These are phyloP conservation scores for Pantherophis vulpinus DNA, from an alignment of 2,797 vertebrate species.

Conservation along the genomic window DNA sequence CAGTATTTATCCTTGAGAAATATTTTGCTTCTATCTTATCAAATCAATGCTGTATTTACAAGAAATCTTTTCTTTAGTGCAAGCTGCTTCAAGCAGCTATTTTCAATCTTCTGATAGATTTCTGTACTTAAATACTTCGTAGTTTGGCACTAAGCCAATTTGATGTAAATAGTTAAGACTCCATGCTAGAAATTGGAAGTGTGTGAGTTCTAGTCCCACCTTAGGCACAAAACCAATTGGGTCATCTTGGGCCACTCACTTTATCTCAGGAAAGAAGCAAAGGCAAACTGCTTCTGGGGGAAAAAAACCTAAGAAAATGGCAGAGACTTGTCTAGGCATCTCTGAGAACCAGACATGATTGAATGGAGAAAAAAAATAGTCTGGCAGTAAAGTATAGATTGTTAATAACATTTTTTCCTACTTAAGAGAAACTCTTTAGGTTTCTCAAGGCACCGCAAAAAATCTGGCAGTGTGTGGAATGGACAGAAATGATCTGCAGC, in stretches of 20 bases:
- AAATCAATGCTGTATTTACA: conserved; percentile 23
- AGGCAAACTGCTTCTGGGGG: too few relatives aligned
- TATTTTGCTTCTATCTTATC: conserved; percentile 44
- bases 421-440: not conserved
- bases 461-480: not conserved
- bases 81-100: not conserved
- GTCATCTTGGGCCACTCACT: too few relatives aligned
- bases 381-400: not conserved
- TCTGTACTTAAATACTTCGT: not conserved
- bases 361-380: not conserved
- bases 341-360: too few relatives aligned
- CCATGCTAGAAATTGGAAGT: too few relatives aligned
- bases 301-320: too few relatives aligned
- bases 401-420: not conserved
- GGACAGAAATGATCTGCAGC: not conserved
- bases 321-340: too few relatives aligned
- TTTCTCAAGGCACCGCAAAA: not conserved
- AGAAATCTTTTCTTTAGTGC: not conserved
- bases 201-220: too few relatives aligned
- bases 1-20: conserved; percentile 58
- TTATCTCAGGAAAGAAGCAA: too few relatives aligned
- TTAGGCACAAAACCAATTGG: too few relatives aligned
- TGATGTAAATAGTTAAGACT: too few relatives aligned
- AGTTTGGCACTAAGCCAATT: too few relatives aligned
- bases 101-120: not conserved